Evolutionary conservation across 2,797 vertebrate species (phyloP), one percentile per base, ranked within the genome.

Genomic region (Triplophysa yarkandensis): DNA sequence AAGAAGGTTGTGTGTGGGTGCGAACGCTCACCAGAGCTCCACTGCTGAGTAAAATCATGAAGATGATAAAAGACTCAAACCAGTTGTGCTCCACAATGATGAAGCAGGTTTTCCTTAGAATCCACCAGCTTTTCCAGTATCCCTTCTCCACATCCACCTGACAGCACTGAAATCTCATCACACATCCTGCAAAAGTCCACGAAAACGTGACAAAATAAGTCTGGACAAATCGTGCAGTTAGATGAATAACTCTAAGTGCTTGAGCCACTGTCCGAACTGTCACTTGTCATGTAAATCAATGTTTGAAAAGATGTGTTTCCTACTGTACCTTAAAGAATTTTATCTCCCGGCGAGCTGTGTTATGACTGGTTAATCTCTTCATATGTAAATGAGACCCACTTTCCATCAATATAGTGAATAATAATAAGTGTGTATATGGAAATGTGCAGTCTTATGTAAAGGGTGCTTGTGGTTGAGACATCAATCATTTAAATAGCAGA

Each of bases 21-120:
- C 14, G 21, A 39, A 34, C 50, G 87, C 93, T 91, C 86, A 98
- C 97, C 94, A 99, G 89, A 1, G 97, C 97, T 27, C 96, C 96
- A 3, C 97, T 99, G 93, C 97, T 98, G 81, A 98, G 94, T 60
- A 99, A 94, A 87, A 99, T 99, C 96, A 98, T 99, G 88, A 99
- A 98, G 87, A 99, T 98, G 89, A 99, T 99, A 89, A 98, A 98
- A 80, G 96, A 95, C 82, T 99, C 97, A 80, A 99, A 99, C 97
- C 97, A 99, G 91, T 97, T 98, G 89, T 99, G 97, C 83, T 99
- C 97, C 82, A 98, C 97, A 41, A 99, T 98, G 83, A 94, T 92
- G 50, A 97, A 98, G 88, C 97, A 99, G 63, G 96, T 98, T 91
- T 96, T 99, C 79, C 97, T 93, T 58, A 99, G 88, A 39, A 92